Evolutionary conservation across 1,140 invertebrate genomes (phyloP).

Genomic region (Neodiprion lecontei): DNA sequence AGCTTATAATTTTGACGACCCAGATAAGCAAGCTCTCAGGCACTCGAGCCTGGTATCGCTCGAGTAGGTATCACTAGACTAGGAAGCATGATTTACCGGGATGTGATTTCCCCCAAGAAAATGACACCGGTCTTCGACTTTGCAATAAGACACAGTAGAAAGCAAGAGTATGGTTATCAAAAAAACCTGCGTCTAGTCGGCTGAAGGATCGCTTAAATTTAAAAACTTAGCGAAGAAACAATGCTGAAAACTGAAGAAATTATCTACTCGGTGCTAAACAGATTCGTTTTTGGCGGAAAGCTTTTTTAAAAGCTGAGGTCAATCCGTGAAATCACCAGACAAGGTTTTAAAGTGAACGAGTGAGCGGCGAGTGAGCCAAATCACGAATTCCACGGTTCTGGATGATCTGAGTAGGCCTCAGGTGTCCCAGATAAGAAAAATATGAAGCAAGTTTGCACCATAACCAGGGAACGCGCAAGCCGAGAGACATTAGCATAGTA

Average conservation of each 20-base stretch:
- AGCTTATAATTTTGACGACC: slow-evolving; percentile 44
- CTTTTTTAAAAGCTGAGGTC: neutral
- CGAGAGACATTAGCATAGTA: slow-evolving; percentile 62
- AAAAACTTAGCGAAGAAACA: too few relatives aligned
- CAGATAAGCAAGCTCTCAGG: slow-evolving; percentile 36
- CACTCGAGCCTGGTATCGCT: neutral
- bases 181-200: too few relatives aligned
- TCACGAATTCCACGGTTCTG: slow-evolving; percentile 12
- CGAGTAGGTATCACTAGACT: neutral
- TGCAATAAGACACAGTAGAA: too few relatives aligned
- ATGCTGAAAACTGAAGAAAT: too few relatives aligned
- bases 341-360: neutral
- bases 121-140: neutral
- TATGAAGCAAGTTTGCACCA: slow-evolving; percentile 58
- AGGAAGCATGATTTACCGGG: neutral
- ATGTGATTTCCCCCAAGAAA: neutral
- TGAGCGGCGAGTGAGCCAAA: neutral
- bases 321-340: neutral
- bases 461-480: slow-evolving; percentile 49
- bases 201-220: too few relatives aligned
- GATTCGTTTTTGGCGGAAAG: neutral
- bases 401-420: slow-evolving; percentile 40
- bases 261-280: too few relatives aligned
- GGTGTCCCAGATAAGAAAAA: slow-evolving; percentile 59
- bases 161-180: too few relatives aligned